A percentile compares a stretch with the other conserved stretches of the same genome.
Conservation (phyloP, 2,888 invertebrate species). For the Congeria kusceri region DNA sequence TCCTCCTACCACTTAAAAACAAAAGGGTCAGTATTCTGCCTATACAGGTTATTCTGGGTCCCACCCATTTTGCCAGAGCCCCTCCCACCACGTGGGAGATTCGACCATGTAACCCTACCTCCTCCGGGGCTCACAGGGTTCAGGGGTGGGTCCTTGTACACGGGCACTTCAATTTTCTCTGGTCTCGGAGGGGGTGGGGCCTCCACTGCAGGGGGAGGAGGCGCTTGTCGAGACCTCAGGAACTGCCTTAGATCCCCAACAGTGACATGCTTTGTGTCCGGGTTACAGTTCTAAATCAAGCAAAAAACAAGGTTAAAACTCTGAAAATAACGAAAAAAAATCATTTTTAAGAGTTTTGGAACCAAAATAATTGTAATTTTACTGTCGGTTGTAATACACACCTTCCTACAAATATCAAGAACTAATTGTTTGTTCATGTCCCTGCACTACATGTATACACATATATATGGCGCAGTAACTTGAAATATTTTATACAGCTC, state of each 20-base stretch:
- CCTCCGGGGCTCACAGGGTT: slow-evolving; percentile 81
- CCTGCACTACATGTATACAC: too few relatives aligned
- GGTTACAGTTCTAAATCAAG: slow-evolving; percentile 66
- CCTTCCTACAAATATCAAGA: too few relatives aligned
- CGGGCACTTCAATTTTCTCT: slow-evolving; percentile 74
- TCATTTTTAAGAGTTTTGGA: too few relatives aligned
- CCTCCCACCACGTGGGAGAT: neutral
- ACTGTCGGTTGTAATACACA: too few relatives aligned
- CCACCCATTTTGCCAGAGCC: neutral
- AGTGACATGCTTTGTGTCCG: slow-evolving; percentile 74
- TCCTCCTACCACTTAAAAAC: slow-evolving; percentile 1
- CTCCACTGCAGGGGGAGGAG: slow-evolving; percentile 47
- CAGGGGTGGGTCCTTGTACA: slow-evolving; percentile 78
- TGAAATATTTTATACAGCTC: too few relatives aligned
- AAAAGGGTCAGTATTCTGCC: neutral
- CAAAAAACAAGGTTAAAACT: too few relatives aligned
- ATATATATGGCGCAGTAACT: too few relatives aligned
- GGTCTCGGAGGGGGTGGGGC: slow-evolving; percentile 67
- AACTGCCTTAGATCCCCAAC: slow-evolving; percentile 83
- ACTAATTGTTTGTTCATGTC: too few relatives aligned
- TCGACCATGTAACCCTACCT: slow-evolving; percentile 66
- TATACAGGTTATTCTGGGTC: neutral
- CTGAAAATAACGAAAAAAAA: too few relatives aligned
- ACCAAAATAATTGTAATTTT: too few relatives aligned
- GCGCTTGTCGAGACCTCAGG: slow-evolving; percentile 59